Percentiles rank a stretch among this genome's conserved stretches.
These are phyloP conservation scores for Anastrepha ludens DNA, from an alignment of 1,140 invertebrate genomes.

Conservation along the genomic window DNA sequence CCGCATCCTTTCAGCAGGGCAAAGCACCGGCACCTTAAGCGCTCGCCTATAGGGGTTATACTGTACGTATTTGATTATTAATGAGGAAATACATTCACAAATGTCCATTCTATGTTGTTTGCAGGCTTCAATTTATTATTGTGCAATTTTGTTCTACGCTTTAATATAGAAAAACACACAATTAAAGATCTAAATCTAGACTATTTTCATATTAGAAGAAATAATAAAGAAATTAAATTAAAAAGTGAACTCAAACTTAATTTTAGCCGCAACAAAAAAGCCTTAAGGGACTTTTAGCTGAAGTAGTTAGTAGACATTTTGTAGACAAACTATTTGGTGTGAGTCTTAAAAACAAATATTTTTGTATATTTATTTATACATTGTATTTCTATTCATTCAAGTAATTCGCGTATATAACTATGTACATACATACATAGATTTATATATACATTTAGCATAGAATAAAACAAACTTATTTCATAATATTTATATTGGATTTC, in stretches of 20 bases:
- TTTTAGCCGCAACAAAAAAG: not conserved
- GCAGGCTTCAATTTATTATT: too few species aligned
- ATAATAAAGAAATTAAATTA: not conserved
- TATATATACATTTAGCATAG: slow-evolving; percentile 11
- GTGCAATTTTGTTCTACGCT: too few species aligned
- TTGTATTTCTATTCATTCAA: not conserved
- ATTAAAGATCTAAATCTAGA: too few species aligned
- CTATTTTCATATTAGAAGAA: too few species aligned
- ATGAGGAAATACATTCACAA: too few species aligned
- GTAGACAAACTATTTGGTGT: not conserved
- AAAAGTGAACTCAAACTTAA: not conserved
- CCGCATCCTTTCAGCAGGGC: too few species aligned
- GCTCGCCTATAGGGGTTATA: too few species aligned
- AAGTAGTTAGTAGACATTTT: not conserved
- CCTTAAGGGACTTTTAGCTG: not conserved
- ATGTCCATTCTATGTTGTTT: too few species aligned
- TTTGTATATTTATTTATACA: not conserved
- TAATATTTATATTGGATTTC: not conserved
- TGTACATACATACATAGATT: not conserved
- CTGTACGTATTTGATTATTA: too few species aligned
- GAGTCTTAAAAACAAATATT: not conserved
- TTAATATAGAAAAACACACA: too few species aligned
- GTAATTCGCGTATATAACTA: slow-evolving; percentile 4
- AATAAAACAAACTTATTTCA: not conserved
- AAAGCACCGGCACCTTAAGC: too few species aligned